Percentiles rank a stretch among this genome's conserved stretches.
phyloP scores from a whole-genome alignment of 2,888 invertebrate species.

The Fragum whitleyi region DNA sequence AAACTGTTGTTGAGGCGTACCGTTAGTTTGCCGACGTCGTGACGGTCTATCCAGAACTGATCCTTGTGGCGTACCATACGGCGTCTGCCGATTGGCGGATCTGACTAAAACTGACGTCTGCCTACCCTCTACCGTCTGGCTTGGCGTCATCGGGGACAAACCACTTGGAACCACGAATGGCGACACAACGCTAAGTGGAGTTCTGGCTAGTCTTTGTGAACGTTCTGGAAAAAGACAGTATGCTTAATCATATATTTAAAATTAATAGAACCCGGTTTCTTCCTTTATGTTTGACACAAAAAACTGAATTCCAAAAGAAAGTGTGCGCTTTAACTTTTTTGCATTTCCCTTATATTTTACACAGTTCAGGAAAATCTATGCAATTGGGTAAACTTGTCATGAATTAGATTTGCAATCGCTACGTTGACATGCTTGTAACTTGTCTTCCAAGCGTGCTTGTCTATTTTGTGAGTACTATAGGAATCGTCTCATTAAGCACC shows the following conservation, averaged over 20 bases:
- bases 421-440: too few relatives aligned
- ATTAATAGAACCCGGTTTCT: background rate
- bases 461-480: too few relatives aligned
- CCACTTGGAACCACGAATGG: conserved; percentile 1
- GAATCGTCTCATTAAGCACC: too few relatives aligned
- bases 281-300: background rate
- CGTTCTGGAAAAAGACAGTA: too few relatives aligned
- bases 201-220: background rate
- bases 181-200: background rate
- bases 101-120: background rate
- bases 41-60: background rate
- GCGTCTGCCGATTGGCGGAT: background rate
- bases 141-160: background rate
- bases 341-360: too few relatives aligned
- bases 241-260: background rate
- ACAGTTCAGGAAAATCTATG: too few relatives aligned
- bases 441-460: too few relatives aligned
- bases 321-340: too few relatives aligned
- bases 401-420: too few relatives aligned
- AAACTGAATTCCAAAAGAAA: too few relatives aligned
- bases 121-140: background rate
- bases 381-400: too few relatives aligned
- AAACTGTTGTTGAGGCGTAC: background rate
- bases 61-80: background rate
- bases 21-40: background rate